Evolutionary conservation across 2,888 invertebrate species (phyloP), one percentile per base, ranked within the genome.

Genomic region (Amiota communis): DNA sequence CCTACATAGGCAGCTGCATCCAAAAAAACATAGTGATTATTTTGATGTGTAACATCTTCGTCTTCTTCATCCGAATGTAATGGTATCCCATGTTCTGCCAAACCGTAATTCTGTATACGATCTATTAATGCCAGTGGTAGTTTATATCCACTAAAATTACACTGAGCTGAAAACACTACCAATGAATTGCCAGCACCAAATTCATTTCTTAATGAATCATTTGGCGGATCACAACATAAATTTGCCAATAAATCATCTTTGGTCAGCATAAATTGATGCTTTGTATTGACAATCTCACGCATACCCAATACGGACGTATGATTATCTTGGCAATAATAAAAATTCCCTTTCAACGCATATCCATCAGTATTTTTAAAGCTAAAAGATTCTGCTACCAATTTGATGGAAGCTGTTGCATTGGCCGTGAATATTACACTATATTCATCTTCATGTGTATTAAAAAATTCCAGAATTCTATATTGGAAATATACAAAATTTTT

Each of bases 291-390:
- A 71, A 95, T 86, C 88, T 95, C 95, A 86, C 98, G 91, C 93
- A 98, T 94, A 12, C 99, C 98, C 75, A 98, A 91, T 0, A 98
- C 97, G 1, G 98, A 98, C 0, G 98, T 98, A 88, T 99, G 99
- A 87, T 96, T 98, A 88, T 98, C 98, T 87, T 94, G 92, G 71
- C 96, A 91, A 88, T 97, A 97, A 10, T 93, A 92, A 87, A 97
- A 96, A 70, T 92, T 91, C 1, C 96, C 95, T 11, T 51, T 47
- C 36, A 36, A 36, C 11, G 64, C 61, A 8, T 73, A 61, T 74
- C 56, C 47, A 6, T 78, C 78, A 87, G 94, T 96, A 76, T 92
- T 86, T 47, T 46, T 1, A n/a, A 83, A 83, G 4, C 82, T 75
- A 87, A 98, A 98, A 72, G 93, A 91, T 88, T 98, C 97, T 0